Evolutionary conservation across 2,113 vertebrate genomes (phyloP).

Genomic region (Xiphias gladius): DNA sequence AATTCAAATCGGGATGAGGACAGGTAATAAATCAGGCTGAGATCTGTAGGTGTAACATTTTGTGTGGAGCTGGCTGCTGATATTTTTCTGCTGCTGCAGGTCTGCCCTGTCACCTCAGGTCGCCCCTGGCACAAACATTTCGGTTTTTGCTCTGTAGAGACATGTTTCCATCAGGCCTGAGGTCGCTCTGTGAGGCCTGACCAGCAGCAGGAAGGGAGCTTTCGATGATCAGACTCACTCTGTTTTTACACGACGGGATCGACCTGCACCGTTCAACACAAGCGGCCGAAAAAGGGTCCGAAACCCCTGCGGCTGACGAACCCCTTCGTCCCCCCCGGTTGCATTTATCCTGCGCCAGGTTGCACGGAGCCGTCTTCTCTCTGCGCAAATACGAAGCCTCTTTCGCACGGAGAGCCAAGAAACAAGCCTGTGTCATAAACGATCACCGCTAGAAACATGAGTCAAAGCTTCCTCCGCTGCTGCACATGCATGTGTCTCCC

Average conservation of each 20-base stretch:
- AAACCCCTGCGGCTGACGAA: background rate
- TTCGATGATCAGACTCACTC: background rate
- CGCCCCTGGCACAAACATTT: constrained; percentile 56
- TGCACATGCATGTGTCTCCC: background rate
- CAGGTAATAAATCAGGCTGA: background rate
- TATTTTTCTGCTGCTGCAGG: background rate
- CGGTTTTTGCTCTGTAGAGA: background rate
- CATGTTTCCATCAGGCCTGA: constrained; percentile 21
- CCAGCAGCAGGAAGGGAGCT: background rate
- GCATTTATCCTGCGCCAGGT: background rate
- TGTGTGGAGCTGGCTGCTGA: background rate
- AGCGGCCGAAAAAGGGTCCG: background rate
- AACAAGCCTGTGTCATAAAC: background rate
- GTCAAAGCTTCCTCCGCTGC: background rate
- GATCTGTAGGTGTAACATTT: accelerated
- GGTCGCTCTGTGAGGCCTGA: constrained; percentile 15
- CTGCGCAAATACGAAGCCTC: background rate
- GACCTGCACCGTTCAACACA: background rate
- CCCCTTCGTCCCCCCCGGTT: no score
- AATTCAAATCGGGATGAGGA: background rate
- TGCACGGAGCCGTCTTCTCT: background rate
- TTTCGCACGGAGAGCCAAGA: background rate
- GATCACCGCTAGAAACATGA: background rate
- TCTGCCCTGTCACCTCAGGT: constrained; percentile 68
- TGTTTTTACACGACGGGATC: background rate